Conservation (phyloP, 2,113 vertebrate species). For the Anas platyrhynchos region DNA sequence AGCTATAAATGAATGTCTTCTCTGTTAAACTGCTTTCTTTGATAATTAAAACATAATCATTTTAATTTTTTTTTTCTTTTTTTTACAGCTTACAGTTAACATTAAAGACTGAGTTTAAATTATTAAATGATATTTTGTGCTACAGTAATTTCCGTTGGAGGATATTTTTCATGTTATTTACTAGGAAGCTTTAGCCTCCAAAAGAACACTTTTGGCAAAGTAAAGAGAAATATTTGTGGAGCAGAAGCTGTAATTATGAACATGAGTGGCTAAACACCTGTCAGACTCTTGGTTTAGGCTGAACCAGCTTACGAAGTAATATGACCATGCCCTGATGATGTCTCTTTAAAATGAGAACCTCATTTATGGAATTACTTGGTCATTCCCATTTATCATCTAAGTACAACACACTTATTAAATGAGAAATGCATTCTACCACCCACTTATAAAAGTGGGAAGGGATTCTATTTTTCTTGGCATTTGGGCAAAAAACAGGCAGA, state of each 20-base stretch:
- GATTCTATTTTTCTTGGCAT: neutral
- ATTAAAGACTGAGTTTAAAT: conserved; percentile 32
- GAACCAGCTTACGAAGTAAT: neutral
- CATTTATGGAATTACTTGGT: neutral
- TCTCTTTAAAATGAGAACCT: neutral
- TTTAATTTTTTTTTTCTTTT: neutral
- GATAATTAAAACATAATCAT: conserved; percentile 44
- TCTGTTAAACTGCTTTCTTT: conserved; percentile 25
- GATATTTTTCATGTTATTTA: conserved; percentile 35
- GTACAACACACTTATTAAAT: neutral
- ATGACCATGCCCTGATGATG: neutral
- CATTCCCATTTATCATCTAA: neutral
- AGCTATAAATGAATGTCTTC: conserved; percentile 24
- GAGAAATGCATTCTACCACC: neutral
- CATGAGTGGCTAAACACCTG: conserved; percentile 10
- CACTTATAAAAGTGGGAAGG: neutral
- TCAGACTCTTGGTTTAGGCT: neutral
- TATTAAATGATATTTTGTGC: conserved; percentile 47
- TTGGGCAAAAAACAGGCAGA: neutral
- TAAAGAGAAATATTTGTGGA: conserved; percentile 38
- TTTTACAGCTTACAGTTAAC: neutral
- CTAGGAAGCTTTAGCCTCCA: neutral
- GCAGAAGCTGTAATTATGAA: conserved; percentile 31
- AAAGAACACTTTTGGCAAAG: conserved; percentile 39
- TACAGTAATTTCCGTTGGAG: conserved; percentile 12